These are phyloP conservation scores for Trogon melanurus DNA, from an alignment of 2,113 vertebrate species.

Conservation along the genomic window DNA sequence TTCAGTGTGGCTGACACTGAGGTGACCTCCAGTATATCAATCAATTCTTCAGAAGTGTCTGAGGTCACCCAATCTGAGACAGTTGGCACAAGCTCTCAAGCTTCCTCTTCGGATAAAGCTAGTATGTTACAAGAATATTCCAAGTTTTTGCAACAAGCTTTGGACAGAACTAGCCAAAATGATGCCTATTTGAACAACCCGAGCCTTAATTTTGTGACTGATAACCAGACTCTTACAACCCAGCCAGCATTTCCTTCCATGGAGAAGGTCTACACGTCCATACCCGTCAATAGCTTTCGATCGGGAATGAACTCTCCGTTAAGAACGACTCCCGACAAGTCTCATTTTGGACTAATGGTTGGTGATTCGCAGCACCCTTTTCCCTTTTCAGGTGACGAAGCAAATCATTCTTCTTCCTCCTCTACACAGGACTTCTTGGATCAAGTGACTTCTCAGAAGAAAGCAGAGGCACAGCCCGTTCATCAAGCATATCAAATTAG, in stretches of 20 bases:
- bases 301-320: conserved; percentile 94
- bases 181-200: conserved; percentile 98
- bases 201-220: conserved; percentile 94
- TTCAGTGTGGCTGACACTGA: conserved; percentile 95
- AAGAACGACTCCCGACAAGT: conserved; percentile 93
- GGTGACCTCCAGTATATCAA: conserved; percentile 97
- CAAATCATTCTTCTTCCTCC: conserved; percentile 89
- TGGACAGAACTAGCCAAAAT: conserved; percentile 99
- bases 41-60: conserved; percentile 93
- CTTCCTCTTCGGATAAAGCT: conserved; percentile 92
- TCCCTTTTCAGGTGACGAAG: conserved; percentile 96
- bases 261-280: conserved; percentile 93
- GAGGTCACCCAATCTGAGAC: conserved; percentile 87
- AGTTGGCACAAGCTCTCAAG: conserved; percentile 84
- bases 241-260: conserved; percentile 92
- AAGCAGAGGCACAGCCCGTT: conserved; percentile 91
- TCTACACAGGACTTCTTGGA: conserved; percentile 96
- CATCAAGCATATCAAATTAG: conserved; percentile 95
- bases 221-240: conserved; percentile 89
- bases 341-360: conserved; percentile 95
- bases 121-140: conserved; percentile 98
- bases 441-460: conserved; percentile 95
- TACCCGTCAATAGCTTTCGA: conserved; percentile 89
- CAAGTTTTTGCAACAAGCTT: conserved; percentile 97
- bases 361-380: conserved; percentile 96